Evolutionary conservation across 2,797 vertebrate species (phyloP), one percentile per base, ranked within the genome.

Genomic region (Periophthalmus magnuspinnatus): DNA sequence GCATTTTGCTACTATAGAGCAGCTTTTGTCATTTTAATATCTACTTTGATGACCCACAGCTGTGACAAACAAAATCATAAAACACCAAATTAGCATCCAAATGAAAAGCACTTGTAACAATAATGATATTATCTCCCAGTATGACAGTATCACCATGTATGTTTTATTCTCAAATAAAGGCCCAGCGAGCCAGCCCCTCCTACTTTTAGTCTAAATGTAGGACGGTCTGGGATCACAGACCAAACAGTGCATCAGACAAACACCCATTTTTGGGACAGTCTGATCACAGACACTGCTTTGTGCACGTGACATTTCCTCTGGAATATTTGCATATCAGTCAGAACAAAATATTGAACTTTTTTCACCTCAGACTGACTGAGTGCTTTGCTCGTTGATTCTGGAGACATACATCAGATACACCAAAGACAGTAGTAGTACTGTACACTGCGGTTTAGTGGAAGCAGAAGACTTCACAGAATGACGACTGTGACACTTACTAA

Each of bases 31-130:
- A 83, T 86, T 88, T 63, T 77, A 82, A 89, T 77, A 48, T 58
- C 2, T 67, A 36, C 63, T 71, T 81, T 82, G 22, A 75, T 76
- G 70, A 73, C 62, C 66, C 70, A 67, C 65, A 67, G 19, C 52
- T 21, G 64, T n/a, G 63, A 65, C 21, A 38, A 55, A 55, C 63
- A 79, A 81, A 72, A 14, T 67, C 47, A 75, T 61, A 69, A 52
- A 52, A 68, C 73, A 69, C 17, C 11, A 75, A 74, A 87, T 84
- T 81, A 87, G 75, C 75, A 88, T 89, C 80, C 83, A 78, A 82
- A 89, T 89, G 70, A 79, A 62, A 83, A 36, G 17, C 81, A 69
- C 78, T 83, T 81, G 67, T 75, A 21, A 21, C 0, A 71, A 76
- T 63, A 74, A 71, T 73, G 63, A 74, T 58, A 75, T 82, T 75